These are phyloP conservation scores for Linnaemya tessellans DNA, from an alignment of 2,888 invertebrate genomes.

Conservation along the genomic window DNA sequence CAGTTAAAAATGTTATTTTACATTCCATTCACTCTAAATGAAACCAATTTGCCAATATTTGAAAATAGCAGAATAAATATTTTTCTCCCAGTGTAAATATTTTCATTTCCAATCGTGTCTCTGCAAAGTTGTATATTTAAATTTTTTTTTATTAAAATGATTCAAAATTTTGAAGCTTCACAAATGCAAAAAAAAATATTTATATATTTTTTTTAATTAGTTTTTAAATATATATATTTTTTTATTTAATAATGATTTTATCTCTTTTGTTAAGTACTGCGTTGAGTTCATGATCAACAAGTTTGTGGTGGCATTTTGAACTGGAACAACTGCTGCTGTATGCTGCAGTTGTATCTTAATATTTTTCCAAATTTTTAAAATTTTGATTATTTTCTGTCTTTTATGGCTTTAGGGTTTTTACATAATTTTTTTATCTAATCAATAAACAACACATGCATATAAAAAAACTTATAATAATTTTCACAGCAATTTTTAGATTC, in stretches of 20 bases:
- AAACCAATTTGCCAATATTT: no score
- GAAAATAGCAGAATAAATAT: no score
- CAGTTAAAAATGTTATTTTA: no score
- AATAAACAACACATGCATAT: conserved; percentile 43
- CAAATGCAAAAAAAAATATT: conserved; percentile 15
- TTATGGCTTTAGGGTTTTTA: neutral
- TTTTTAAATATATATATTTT: conserved; percentile 19
- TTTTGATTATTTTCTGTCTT: conserved; percentile 8
- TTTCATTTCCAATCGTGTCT: conserved; percentile 12
- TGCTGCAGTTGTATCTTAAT: neutral
- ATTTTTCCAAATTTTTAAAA: conserved; percentile 27
- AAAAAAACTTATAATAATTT: conserved; percentile 32
- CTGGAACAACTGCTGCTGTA: conserved; percentile 22
- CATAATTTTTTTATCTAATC: neutral
- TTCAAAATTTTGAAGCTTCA: conserved; percentile 25
- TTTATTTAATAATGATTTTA: conserved; percentile 35
- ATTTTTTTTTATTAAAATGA: conserved; percentile 20
- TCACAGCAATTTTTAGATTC: conserved; percentile 53
- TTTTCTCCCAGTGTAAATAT: conserved; percentile 40
- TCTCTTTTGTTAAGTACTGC: conserved; percentile 24
- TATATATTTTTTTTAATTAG: neutral
- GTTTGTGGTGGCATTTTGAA: conserved; percentile 61
- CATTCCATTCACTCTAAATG: no score
- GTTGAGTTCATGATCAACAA: conserved; percentile 66
- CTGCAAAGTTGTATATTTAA: conserved; percentile 28